Evolutionary conservation across 2,113 vertebrate species (phyloP).

Genomic region (Larimichthys crocea): DNA sequence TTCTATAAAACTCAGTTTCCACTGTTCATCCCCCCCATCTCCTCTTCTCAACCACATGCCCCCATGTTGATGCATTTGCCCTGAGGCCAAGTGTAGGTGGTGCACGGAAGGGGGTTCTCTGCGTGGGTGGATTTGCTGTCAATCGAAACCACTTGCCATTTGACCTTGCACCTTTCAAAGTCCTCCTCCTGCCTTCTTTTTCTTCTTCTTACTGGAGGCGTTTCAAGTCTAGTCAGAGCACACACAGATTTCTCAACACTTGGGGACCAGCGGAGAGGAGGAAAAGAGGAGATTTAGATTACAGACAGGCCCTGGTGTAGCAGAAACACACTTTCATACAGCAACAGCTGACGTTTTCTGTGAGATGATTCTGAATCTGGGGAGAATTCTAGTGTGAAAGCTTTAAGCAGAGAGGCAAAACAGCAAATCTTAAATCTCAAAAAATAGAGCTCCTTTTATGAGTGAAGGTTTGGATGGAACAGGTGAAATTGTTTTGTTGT

Average conservation of each 20-base stretch:
- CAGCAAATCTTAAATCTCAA: not conserved
- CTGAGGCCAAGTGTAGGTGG: constrained; percentile 35
- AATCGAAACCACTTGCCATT: constrained; percentile 45
- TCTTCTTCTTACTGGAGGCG: constrained; percentile 38
- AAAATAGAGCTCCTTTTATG: not conserved
- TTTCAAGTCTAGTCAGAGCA: constrained; percentile 22
- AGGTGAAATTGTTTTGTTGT: not conserved
- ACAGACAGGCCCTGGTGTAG: too few relatives aligned
- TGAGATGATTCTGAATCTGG: not conserved
- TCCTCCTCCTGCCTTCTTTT: constrained; percentile 17
- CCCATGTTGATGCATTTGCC: constrained; percentile 24
- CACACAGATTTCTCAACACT: constrained; percentile 29
- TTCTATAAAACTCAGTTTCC: not conserved
- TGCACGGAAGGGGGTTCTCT: not conserved
- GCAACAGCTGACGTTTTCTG: not conserved
- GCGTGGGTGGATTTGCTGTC: constrained; percentile 61
- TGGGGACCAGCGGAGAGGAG: not conserved
- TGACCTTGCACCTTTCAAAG: constrained; percentile 54
- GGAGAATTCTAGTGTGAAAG: not conserved
- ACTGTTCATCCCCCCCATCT: not conserved
- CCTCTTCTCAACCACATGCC: not conserved
- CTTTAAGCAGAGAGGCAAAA: not conserved
- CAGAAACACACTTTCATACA: not conserved
- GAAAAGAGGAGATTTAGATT: not conserved
- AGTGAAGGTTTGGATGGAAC: not conserved